A percentile compares a stretch with the other conserved stretches of the same genome.
Conservation (phyloP, 2,888 invertebrate species). For the Pecten maximus region DNA sequence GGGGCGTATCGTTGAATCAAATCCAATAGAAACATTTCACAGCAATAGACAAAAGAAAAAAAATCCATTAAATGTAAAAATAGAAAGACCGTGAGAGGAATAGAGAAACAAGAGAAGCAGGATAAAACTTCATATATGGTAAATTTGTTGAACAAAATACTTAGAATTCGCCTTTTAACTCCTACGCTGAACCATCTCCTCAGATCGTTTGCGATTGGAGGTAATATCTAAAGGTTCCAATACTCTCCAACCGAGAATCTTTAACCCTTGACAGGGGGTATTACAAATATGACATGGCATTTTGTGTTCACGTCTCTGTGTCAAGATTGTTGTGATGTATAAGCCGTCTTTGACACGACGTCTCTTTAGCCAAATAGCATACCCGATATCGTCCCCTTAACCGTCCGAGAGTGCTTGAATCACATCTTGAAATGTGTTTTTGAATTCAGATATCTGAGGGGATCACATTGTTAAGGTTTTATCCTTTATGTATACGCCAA, state of each 20-base stretch:
- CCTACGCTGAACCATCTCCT: not conserved
- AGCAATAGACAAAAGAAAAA: no score
- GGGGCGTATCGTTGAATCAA: no score
- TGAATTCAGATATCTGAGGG: not conserved
- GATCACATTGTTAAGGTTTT: not conserved
- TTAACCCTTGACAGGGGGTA: conserved; percentile 1
- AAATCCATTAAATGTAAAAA: no score
- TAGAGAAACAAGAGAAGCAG: no score
- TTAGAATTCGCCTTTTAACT: not conserved
- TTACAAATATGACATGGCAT: conserved; percentile 20
- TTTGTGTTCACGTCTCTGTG: not conserved
- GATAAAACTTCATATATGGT: no score
- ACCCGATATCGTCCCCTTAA: not conserved
- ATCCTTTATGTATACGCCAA: not conserved
- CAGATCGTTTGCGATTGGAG: not conserved
- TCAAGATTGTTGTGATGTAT: not conserved
- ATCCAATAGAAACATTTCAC: no score
- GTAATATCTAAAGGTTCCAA: not conserved
- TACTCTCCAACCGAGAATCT: not conserved
- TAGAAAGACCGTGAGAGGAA: no score
- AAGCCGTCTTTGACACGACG: not conserved
- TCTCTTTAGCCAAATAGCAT: not conserved
- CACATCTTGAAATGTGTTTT: conserved; percentile 5
- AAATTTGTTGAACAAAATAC: no score
- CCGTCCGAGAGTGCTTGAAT: not conserved